Evolutionary conservation across 2,797 vertebrate genomes (phyloP), one percentile per base, ranked within the genome.

Genomic region (Eupleurogrammus muticus): DNA sequence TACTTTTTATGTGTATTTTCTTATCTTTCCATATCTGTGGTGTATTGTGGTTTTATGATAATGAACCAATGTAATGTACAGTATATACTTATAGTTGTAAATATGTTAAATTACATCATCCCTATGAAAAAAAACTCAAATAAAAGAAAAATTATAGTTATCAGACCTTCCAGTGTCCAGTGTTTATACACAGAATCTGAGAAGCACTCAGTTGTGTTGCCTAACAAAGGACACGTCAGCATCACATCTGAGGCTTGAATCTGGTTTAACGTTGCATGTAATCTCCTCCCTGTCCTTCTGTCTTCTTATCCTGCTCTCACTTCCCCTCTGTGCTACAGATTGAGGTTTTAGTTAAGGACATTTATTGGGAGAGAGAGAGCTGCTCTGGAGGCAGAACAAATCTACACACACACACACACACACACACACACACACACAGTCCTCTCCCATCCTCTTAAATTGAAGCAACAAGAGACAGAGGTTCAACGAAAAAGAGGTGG

Each of bases 221-320:
- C 16, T 57, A 14, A 71, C 66, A 34, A 72, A 54, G 32, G 36
- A 0, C 13, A 10, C 12, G 64, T 2, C 20, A 23, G 35, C 9
- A 19, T 40, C 36, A 83, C 49, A 72, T 61, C 38, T 61, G 44
- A 63, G 35, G 34, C 23, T 19, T 40, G 12, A 73, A 50, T 70
- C 28, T 69, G 50, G n/a, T 54, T 74, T 64, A 72, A 60, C 0
- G 21, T 55, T 9, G 21, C 28, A 49, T 60, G 48, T 76, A 47
- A 64, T 73, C 62, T 56, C 32, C 57, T 61, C 38, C 24, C 52
- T 52, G 28, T 20, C 48, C 11, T 24, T 65, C 57, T 32, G 4
- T 51, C 48, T 14, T 12, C 42, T 48, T 13, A 46, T 48, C 48
- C 54, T 57, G 40, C 48, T 48, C 42, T 47, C 52, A 50, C 20